Percentiles rank a stretch among this genome's conserved stretches.
These are phyloP conservation scores for Coptotermes formosanus DNA, from an alignment of 1,140 invertebrate species.

Conservation along the genomic window DNA sequence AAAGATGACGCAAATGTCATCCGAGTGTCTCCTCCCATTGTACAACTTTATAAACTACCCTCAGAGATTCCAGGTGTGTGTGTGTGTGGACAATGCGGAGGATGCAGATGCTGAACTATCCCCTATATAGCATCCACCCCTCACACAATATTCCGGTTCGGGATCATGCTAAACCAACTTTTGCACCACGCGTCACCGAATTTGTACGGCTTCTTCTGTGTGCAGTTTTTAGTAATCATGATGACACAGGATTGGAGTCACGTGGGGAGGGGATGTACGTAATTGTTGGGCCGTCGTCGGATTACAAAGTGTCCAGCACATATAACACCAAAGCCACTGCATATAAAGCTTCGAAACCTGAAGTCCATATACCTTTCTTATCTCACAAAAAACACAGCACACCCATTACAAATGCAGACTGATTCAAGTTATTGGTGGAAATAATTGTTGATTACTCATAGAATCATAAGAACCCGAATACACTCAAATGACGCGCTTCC, in stretches of 20 bases:
- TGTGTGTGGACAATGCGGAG: neutral
- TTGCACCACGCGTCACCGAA: slow-evolving; percentile 2
- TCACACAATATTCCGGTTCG: neutral
- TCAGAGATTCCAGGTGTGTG: neutral
- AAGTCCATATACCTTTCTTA: too few relatives aligned
- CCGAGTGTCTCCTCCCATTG: neutral
- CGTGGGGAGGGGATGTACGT: too few relatives aligned
- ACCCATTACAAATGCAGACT: too few relatives aligned
- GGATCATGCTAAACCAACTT: neutral
- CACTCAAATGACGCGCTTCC: too few relatives aligned
- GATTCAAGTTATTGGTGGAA: too few relatives aligned
- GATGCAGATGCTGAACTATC: neutral
- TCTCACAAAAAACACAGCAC: too few relatives aligned
- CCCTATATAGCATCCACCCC: neutral
- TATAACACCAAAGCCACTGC: too few relatives aligned
- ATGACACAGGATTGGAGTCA: neutral
- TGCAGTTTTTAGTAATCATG: neutral
- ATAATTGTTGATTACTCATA: too few relatives aligned
- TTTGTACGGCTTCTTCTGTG: slow-evolving; percentile 3
- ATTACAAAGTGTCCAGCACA: too few relatives aligned
- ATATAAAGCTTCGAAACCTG: too few relatives aligned
- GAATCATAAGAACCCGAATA: too few relatives aligned
- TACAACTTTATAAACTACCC: neutral
- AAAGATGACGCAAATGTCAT: slow-evolving; percentile 14
- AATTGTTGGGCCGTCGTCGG: too few relatives aligned